phyloP scores from a whole-genome alignment of 2,888 invertebrate genomes.

The Dusona sp. region DNA sequence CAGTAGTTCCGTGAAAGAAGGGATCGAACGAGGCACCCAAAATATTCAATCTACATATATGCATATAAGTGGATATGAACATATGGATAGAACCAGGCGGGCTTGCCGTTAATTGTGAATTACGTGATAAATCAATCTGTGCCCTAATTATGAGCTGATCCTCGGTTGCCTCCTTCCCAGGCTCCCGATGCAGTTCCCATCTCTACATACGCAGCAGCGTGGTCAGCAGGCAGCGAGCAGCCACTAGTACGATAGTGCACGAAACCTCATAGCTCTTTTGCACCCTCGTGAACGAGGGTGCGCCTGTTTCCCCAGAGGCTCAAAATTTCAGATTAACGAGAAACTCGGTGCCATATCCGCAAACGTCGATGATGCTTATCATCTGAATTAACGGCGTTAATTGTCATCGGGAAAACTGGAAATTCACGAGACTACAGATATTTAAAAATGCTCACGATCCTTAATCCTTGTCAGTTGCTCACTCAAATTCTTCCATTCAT shows the following conservation, averaged over 20 bases:
- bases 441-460: not conserved
- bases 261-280: constrained; percentile 38
- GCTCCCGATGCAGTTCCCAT: not conserved
- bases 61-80: constrained; percentile 3
- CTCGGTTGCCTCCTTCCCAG: constrained; percentile 50
- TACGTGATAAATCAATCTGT: constrained; percentile 78
- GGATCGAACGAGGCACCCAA: not conserved
- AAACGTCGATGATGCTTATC: constrained; percentile 49
- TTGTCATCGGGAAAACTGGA: constrained; percentile 26
- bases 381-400: constrained; percentile 56
- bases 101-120: constrained; percentile 77
- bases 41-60: not conserved
- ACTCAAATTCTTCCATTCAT: not conserved
- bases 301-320: constrained; percentile 15
- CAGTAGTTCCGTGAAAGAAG: not conserved
- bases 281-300: constrained; percentile 16
- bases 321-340: constrained; percentile 58
- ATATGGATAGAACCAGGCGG: constrained; percentile 12
- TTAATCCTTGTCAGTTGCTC: not conserved
- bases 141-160: constrained; percentile 76
- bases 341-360: constrained; percentile 43
- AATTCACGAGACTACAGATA: not conserved
- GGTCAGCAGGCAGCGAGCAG: constrained; percentile 43
- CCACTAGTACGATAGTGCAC: constrained; percentile 17
- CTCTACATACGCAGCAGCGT: constrained; percentile 27